These are phyloP conservation scores for Ammodytes dubius DNA, from an alignment of 2,113 vertebrate species.

Conservation along the genomic window DNA sequence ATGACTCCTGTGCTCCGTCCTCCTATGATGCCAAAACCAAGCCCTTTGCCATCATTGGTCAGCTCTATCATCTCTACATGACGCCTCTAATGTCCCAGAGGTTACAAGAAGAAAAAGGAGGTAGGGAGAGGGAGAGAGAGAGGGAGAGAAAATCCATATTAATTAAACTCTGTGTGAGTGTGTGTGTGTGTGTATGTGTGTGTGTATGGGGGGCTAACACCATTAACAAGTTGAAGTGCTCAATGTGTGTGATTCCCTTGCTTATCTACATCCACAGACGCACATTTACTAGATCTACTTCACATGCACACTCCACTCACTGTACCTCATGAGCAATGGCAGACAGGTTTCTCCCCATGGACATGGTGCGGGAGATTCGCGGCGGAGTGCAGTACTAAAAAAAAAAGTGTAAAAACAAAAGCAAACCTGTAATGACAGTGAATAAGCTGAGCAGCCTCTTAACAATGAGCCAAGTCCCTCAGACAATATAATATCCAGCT, in stretches of 20 bases:
- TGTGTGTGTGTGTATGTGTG: no score
- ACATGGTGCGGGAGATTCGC: constrained; percentile 78
- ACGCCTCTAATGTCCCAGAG: constrained; percentile 78
- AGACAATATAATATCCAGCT: constrained; percentile 12
- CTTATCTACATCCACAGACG: constrained; percentile 19
- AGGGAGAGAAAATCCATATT: not conserved
- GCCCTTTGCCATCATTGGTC: constrained; percentile 94
- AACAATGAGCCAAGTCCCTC: constrained; percentile 4
- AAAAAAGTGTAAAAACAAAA: constrained; percentile 56
- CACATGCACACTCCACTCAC: not conserved
- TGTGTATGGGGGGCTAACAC: not conserved
- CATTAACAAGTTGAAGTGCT: not conserved
- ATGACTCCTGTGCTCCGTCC: constrained; percentile 93
- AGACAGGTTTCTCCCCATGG: constrained; percentile 79
- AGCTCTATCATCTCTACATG: constrained; percentile 94
- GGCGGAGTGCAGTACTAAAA: constrained; percentile 81
- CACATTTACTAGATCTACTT: constrained; percentile 7
- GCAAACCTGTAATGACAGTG: constrained; percentile 27
- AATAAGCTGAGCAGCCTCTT: constrained; percentile 8
- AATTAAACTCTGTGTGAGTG: no score
- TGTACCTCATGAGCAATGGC: constrained; percentile 79
- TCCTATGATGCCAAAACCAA: constrained; percentile 97
- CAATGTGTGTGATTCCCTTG: not conserved
- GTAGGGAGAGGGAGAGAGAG: not conserved
- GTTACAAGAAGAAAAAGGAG: not conserved